Percentiles rank a stretch among this genome's conserved stretches.
Evolutionary conservation across 2,888 invertebrate genomes (phyloP).

Genomic region (Hyposoter didymator): DNA sequence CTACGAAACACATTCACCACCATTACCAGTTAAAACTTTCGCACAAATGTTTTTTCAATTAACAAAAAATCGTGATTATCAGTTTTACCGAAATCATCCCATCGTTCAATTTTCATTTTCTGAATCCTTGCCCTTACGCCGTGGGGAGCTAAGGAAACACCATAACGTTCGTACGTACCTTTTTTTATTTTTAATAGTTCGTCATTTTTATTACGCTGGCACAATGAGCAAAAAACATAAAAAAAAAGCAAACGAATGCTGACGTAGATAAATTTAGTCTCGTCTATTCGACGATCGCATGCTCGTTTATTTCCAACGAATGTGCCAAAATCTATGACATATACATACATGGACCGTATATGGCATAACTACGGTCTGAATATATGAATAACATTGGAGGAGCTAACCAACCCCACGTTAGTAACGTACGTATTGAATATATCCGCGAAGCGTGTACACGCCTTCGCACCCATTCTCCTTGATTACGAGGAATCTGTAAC

Average conservation of each 20-base stretch:
- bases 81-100: background rate
- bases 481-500: conserved; percentile 82
- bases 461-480: conserved; percentile 74
- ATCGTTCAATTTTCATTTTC: background rate
- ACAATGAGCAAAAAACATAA: background rate
- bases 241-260: background rate
- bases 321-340: conserved; percentile 28
- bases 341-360: conserved; percentile 26
- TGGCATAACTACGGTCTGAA: conserved; percentile 74
- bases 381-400: conserved; percentile 83
- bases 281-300: background rate
- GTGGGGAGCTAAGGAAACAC: no score
- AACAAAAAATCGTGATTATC: background rate
- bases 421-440: conserved; percentile 79
- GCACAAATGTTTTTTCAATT: background rate
- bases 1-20: background rate
- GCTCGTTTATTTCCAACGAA: background rate
- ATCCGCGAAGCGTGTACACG: conserved; percentile 72
- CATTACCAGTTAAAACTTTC: background rate
- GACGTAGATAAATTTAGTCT: background rate
- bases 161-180: no score
- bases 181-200: background rate
- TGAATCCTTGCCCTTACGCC: background rate
- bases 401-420: conserved; percentile 78
- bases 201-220: background rate